Conservation (phyloP, 2,797 vertebrate species). For the Tokudaia muenninki region DNA sequence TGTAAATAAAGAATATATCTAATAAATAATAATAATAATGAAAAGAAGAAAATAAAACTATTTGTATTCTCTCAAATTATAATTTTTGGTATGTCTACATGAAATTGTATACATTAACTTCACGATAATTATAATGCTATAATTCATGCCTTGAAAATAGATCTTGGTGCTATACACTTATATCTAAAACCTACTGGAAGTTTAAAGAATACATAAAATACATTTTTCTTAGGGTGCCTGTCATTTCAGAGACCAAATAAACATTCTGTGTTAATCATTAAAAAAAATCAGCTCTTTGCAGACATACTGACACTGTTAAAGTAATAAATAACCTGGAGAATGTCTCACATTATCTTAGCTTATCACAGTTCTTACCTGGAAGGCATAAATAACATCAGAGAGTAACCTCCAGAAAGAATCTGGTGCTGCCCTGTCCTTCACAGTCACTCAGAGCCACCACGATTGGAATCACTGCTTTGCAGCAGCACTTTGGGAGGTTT, state of each 20-base stretch:
- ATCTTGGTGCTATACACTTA: slow-evolving; percentile 76
- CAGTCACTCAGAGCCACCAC: neutral
- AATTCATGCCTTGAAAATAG: slow-evolving; percentile 41
- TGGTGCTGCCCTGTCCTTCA: neutral
- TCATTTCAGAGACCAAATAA: slow-evolving; percentile 79
- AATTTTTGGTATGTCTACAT: slow-evolving; percentile 58
- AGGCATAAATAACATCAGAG: no score
- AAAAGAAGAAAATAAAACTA: slow-evolving; percentile 32
- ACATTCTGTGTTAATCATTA: slow-evolving; percentile 67
- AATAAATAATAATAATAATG: no score
- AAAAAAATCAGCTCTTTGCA: neutral
- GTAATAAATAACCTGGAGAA: neutral
- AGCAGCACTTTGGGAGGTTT: neutral
- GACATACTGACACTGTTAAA: neutral
- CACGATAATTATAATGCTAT: neutral
- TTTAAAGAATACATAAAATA: slow-evolving; percentile 65
- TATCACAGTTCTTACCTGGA: neutral
- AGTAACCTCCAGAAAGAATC: neutral
- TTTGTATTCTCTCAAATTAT: slow-evolving; percentile 63
- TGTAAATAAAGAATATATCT: no score
- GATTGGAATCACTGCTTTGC: neutral
- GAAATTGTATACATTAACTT: slow-evolving; percentile 40
- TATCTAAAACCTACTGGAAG: slow-evolving; percentile 75
- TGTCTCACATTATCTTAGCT: neutral
- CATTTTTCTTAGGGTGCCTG: slow-evolving; percentile 66